Evolutionary conservation across 2,797 vertebrate species (phyloP).

Genomic region (Schizopygopsis pylzovi): DNA sequence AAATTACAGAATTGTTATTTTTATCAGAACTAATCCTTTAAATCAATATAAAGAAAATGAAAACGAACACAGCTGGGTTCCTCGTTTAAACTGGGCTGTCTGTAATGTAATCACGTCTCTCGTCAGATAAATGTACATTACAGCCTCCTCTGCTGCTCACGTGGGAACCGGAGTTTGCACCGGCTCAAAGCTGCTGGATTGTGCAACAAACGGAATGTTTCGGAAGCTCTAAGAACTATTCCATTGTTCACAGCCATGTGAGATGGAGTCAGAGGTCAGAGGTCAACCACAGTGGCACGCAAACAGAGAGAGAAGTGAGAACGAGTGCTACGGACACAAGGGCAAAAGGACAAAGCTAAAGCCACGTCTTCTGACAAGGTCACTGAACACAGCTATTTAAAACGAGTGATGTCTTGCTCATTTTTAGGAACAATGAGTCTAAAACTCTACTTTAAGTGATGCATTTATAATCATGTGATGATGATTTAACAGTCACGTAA

Average conservation of each 20-base stretch:
- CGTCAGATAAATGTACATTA: not conserved
- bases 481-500: not conserved
- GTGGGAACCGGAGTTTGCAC: not conserved
- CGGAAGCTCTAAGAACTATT: conserved; percentile 40
- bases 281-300: conserved; percentile 46
- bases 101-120: not conserved
- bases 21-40: not conserved
- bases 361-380: not conserved
- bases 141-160: not conserved
- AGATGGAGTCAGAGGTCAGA: conserved; percentile 35
- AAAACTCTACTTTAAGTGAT: not conserved
- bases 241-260: conserved; percentile 57
- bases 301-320: conserved; percentile 1
- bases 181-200: conserved; percentile 14
- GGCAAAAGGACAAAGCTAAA: not conserved
- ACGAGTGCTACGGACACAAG: not conserved
- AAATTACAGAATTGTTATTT: not conserved
- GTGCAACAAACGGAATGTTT: conserved; percentile 36
- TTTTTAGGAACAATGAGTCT: not conserved
- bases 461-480: not conserved
- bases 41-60: not conserved
- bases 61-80: not conserved
- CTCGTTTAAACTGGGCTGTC: not conserved
- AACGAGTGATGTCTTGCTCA: not conserved
- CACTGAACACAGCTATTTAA: not conserved